Base-by-base conservation (phyloP, 2,797 vertebrate species). In the Protonibea diacanthus region DNA sequence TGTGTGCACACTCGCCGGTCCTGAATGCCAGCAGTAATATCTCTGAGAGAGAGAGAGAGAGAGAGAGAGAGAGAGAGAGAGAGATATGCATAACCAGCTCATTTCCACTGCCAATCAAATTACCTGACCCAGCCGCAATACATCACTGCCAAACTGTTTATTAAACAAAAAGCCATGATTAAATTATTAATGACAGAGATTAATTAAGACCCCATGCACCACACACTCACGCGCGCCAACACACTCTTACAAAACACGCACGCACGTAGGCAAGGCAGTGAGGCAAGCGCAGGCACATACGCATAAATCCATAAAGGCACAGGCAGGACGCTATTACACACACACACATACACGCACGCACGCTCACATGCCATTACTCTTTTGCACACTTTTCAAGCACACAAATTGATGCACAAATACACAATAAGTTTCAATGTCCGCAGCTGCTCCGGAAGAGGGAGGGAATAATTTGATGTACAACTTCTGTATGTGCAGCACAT, bases 171-270 rank as follows among this genome's bases (percentile, higher is more conserved):
- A 94, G 92, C 93, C 90, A 83, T 90, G 91, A 94, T 94, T 93
- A 92, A 94, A 94, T 94, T 93, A 94, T 93, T 94, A 94, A 93
- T 90, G 92, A 92, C 93, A 92, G 91, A 93, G 93, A 94, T 94
- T 94, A 93, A 94, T 94, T 94, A 93, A 92, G 90, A 90, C 84
- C 65, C 85, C 47, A 42, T 82, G 78, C 84, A 56, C 68, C 60
- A 70, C 76, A 70, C 74, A 33, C 1, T 5, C 71, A 47, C 80
- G 59, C 20, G 4, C 65, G 42, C 13, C 49, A 59, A 65, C 59
- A 51, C 45, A 69, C 38, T 18, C 15, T 13, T 11, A 8, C 9
- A 51, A 18, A 73, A 56, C 51, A 53, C 51, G 51, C 71, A 72
- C 10, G 15, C 12, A 51, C 49, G 25, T 56, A 68, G 0, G n/a